Conservation (phyloP, 2,888 invertebrate species). For the Lobophora halterata region DNA sequence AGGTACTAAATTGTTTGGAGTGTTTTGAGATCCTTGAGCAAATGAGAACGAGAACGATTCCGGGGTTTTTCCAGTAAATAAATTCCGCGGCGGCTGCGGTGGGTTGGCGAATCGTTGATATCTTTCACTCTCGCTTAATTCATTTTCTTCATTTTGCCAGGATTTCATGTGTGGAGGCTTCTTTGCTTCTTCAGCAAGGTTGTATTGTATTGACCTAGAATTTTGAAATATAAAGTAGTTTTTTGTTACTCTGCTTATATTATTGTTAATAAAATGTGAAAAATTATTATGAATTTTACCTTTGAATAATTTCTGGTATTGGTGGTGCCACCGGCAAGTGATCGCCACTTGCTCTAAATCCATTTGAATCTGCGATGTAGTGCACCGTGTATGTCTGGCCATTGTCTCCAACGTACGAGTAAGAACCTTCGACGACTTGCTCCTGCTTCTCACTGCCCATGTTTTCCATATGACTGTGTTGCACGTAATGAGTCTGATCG, state of each 20-base stretch:
- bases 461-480: slow-evolving; percentile 80
- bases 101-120: slow-evolving; percentile 39
- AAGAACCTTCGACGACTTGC: slow-evolving; percentile 82
- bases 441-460: slow-evolving; percentile 80
- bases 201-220: slow-evolving; percentile 68
- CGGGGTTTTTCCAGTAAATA: slow-evolving; percentile 71
- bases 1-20: slow-evolving; percentile 55
- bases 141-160: slow-evolving; percentile 59
- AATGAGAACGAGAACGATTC: slow-evolving; percentile 72
- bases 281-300: slow-evolving; percentile 45
- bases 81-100: slow-evolving; percentile 50
- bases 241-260: neutral
- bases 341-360: slow-evolving; percentile 88
- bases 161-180: slow-evolving; percentile 59
- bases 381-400: slow-evolving; percentile 82
- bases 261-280: slow-evolving; percentile 4
- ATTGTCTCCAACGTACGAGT: slow-evolving; percentile 83
- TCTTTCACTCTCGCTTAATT: slow-evolving; percentile 48
- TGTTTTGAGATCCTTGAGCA: slow-evolving; percentile 45
- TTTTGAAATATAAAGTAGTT: too few species aligned
- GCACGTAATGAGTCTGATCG: slow-evolving; percentile 77
- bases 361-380: slow-evolving; percentile 88
- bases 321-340: slow-evolving; percentile 89
- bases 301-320: slow-evolving; percentile 85
- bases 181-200: slow-evolving; percentile 73